Evolutionary conservation across 1,140 invertebrate species (phyloP).

Genomic region (Wiebesia pumilae): DNA sequence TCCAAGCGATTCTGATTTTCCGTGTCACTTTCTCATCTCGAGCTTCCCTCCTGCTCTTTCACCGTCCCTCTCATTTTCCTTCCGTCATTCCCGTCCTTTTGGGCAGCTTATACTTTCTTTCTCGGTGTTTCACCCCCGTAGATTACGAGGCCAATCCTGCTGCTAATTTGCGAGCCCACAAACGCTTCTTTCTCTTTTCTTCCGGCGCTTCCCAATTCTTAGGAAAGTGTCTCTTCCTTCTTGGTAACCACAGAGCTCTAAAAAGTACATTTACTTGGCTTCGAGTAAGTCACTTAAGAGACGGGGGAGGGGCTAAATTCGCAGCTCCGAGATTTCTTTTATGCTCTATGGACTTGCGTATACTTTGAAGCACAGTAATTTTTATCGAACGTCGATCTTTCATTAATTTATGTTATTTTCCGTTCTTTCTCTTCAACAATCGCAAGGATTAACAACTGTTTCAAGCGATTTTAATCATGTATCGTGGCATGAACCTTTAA

Average conservation of each 20-base stretch:
- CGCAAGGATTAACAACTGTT: neutral
- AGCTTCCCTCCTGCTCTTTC: neutral
- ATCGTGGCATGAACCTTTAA: no score
- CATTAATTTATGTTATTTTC: slow-evolving; percentile 30
- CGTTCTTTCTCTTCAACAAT: neutral
- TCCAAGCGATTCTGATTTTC: neutral
- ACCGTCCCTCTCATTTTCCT: neutral
- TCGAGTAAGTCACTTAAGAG: slow-evolving; percentile 52
- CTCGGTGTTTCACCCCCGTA: slow-evolving; percentile 60
- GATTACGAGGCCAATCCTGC: slow-evolving; percentile 72
- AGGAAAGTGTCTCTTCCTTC: slow-evolving; percentile 35
- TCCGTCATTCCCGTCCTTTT: neutral
- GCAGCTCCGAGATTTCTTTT: slow-evolving; percentile 49
- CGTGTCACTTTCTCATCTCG: neutral
- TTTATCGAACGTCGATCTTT: slow-evolving; percentile 39
- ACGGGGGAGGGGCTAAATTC: neutral
- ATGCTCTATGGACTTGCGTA: neutral
- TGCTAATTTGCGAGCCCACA: slow-evolving; percentile 73
- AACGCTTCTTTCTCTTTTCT: slow-evolving; percentile 57
- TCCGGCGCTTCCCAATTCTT: slow-evolving; percentile 44
- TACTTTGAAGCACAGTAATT: slow-evolving; percentile 24
- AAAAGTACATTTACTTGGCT: slow-evolving; percentile 54
- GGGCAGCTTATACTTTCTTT: slow-evolving; percentile 41
- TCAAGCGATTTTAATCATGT: no score
- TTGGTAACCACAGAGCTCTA: slow-evolving; percentile 19